phyloP scores from a whole-genome alignment of 2,113 vertebrate species.

The Sturnira hondurensis region DNA sequence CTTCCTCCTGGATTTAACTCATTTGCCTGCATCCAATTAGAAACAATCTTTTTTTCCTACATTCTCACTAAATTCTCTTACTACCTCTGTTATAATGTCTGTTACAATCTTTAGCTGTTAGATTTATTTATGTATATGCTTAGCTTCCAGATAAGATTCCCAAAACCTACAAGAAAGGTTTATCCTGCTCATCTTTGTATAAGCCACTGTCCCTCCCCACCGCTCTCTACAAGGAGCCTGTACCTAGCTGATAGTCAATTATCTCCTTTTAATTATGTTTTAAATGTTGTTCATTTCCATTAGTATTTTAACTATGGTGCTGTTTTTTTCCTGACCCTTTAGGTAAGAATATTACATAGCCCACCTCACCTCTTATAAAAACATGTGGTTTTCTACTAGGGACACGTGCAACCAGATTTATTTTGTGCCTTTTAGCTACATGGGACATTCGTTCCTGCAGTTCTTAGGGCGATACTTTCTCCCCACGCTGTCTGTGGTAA shows the following conservation, averaged over 20 bases:
- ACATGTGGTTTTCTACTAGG: not conserved
- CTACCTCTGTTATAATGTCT: not conserved
- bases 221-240: not conserved
- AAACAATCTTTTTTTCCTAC: not conserved
- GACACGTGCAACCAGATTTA: not conserved
- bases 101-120: not conserved
- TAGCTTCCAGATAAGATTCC: not conserved
- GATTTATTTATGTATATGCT: not conserved
- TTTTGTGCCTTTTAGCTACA: slow-evolving; percentile 25
- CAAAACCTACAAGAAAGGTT: not conserved
- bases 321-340: not conserved
- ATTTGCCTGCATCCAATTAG: not conserved
- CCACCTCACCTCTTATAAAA: not conserved
- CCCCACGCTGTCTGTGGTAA: slow-evolving; percentile 78
- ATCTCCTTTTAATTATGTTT: not conserved
- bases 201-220: not conserved
- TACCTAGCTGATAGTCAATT: not conserved
- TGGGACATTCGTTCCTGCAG: slow-evolving; percentile 71
- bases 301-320: not conserved
- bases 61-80: not conserved
- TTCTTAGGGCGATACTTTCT: slow-evolving; percentile 78
- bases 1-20: not conserved
- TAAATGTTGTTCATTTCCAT: not conserved
- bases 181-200: not conserved
- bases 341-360: not conserved